Percentiles rank a stretch among this genome's conserved stretches.
phyloP scores from a whole-genome alignment of 2,888 invertebrate genomes.

The Coenonympha arcania region DNA sequence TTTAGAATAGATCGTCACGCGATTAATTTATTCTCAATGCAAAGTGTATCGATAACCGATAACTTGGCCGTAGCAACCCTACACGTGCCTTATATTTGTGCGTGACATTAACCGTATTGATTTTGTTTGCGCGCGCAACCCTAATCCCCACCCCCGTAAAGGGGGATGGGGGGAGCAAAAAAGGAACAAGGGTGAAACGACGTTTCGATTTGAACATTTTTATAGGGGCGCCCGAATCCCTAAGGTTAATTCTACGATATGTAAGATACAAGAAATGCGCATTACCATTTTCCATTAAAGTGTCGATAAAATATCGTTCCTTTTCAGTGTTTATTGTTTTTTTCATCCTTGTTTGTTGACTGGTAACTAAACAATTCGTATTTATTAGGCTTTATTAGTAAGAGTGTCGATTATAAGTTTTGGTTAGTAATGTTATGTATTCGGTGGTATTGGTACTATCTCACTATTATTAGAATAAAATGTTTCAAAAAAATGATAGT shows the following conservation, averaged over 20 bases:
- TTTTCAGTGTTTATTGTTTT: neutral
- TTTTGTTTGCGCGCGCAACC: slow-evolving; percentile 70
- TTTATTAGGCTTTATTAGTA: neutral
- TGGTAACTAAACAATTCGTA: neutral
- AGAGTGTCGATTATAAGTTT: too few relatives aligned
- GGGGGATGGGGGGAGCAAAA: slow-evolving; percentile 40
- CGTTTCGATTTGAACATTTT: slow-evolving; percentile 70
- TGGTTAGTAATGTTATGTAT: too few relatives aligned
- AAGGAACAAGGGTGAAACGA: slow-evolving; percentile 61
- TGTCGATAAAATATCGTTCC: slow-evolving; percentile 5
- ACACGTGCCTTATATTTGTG: slow-evolving; percentile 59
- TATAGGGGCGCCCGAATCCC: slow-evolving; percentile 61
- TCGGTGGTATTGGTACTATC: too few relatives aligned
- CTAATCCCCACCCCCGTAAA: slow-evolving; percentile 34
- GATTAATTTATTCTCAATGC: neutral
- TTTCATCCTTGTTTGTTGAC: neutral
- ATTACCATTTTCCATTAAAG: slow-evolving; percentile 24
- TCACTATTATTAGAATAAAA: too few relatives aligned
- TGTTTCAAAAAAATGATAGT: too few relatives aligned
- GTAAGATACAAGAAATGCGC: slow-evolving; percentile 31
- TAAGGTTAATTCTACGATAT: slow-evolving; percentile 57
- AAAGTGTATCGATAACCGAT: slow-evolving; percentile 44
- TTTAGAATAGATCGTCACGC: neutral
- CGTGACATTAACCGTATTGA: slow-evolving; percentile 68
- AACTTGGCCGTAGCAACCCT: slow-evolving; percentile 61